Evolutionary conservation across 2,797 vertebrate species (phyloP), one percentile per base, ranked within the genome.

Genomic region (Nannoperca obscura): DNA sequence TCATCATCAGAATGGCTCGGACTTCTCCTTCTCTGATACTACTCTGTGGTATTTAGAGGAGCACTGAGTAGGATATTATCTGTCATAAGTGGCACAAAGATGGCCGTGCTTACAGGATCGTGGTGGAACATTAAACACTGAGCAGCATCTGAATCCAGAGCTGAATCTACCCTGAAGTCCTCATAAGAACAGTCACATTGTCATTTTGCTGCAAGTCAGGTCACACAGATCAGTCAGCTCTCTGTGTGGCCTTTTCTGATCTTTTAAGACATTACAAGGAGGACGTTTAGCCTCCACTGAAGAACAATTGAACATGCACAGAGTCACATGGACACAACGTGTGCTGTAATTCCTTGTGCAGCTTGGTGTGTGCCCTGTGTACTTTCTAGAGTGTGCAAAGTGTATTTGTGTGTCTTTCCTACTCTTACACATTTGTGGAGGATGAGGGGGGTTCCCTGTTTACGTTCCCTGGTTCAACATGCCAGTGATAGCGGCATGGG

Each of bases 361-460:
- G 40, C 34, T 66, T 5, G 54, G 54, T 3, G 50, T 64, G 53
- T 38, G 24, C 14, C 30, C 4, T 15, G 49, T 52, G 7, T 34
- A 46, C 24, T 24, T 0, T 65, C 47, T 74, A 65, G 1, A 53
- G 54, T 47, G 66, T 72, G 52, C 40, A n/a, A 74, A 74, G 57
- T 60, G 75, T 78, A 68, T 81, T 49, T 54, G 47, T 74, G 66
- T 72, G 68, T 88, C 58, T 36, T 78, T 75, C 54, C 78, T 68
- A 24, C 63, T 74, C 63, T 66, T 42, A 79, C 80, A 78, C 82
- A 77, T 82, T 90, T 68, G 78, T 86, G 81, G 65, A 74, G 85
- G 76, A 77, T 91, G 91, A 93, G 78, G 86, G 91, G 91, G 90
- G 93, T 94, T 94, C 90, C 93, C 91, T 94, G 91, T 93, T 94